These are phyloP conservation scores for Camponotus vicinus DNA, from an alignment of 1,140 invertebrate genomes.

Conservation along the genomic window DNA sequence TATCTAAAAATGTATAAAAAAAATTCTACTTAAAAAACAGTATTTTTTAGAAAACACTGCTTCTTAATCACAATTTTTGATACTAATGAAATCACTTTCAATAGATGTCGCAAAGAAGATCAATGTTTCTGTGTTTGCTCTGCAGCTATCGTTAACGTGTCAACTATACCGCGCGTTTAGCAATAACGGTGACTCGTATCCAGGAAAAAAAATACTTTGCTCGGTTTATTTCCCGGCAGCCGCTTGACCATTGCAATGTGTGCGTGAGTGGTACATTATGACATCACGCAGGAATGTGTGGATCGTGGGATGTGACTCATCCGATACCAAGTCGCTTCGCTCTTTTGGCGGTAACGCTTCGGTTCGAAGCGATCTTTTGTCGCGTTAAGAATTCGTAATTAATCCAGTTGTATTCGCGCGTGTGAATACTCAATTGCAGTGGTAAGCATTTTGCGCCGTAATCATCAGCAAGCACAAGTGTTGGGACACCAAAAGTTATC, in stretches of 20 bases:
- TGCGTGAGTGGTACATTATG: constrained; percentile 61
- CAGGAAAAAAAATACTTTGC: constrained; percentile 25
- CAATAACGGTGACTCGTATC: constrained; percentile 18
- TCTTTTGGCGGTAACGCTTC: constrained; percentile 55
- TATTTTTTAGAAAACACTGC: background rate
- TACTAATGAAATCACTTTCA: constrained; percentile 4
- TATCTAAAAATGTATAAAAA: too few relatives aligned
- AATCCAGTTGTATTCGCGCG: background rate
- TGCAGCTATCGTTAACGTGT: background rate
- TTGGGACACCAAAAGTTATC: background rate
- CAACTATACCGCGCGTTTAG: constrained; percentile 32
- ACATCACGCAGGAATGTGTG: constrained; percentile 72
- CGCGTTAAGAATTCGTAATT: constrained; percentile 14
- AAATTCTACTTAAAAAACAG: background rate
- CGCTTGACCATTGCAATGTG: constrained; percentile 25
- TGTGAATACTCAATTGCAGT: background rate
- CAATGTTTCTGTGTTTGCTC: background rate
- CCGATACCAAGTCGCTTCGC: constrained; percentile 46
- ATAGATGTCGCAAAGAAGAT: background rate
- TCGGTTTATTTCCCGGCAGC: constrained; percentile 31
- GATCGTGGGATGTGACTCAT: constrained; percentile 67
- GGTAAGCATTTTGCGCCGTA: background rate
- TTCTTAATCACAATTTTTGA: background rate
- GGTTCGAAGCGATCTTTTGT: constrained; percentile 15
- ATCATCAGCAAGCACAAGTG: background rate